These are phyloP conservation scores for Sepiola atlantica DNA, from an alignment of 2,888 invertebrate genomes.

Conservation along the genomic window DNA sequence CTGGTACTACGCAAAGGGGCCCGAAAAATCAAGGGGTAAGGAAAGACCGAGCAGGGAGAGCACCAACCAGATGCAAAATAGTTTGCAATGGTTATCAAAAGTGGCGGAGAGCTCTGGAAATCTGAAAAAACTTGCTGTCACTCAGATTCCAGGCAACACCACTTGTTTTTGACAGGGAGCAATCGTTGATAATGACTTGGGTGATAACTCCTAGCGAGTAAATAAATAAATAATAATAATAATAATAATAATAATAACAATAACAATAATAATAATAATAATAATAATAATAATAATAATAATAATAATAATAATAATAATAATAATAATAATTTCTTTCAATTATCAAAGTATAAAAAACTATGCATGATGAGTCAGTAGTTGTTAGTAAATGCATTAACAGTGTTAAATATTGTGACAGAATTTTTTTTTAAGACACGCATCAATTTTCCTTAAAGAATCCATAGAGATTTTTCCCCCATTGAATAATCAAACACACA, in stretches of 20 bases:
- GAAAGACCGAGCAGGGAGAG: too few species aligned
- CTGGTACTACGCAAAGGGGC: too few species aligned
- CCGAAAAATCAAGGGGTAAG: too few species aligned
- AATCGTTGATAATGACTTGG: background rate
- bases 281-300: background rate
- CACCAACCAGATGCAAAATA: too few species aligned
- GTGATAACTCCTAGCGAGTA: background rate
- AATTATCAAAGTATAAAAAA: background rate
- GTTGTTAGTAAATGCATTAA: constrained; percentile 14
- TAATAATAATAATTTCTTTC: background rate
- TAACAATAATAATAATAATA: background rate
- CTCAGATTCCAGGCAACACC: background rate
- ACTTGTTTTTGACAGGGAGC: background rate
- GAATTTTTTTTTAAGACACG: background rate
- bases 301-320: background rate
- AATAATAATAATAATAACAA: background rate
- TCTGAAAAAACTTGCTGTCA: too few species aligned
- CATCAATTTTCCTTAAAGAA: constrained; percentile 6
- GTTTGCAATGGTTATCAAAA: too few species aligned
- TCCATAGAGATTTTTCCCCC: background rate
- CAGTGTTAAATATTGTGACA: background rate
- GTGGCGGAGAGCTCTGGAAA: too few species aligned
- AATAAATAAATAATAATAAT: background rate
- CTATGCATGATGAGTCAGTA: background rate
- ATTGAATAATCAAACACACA: constrained; percentile 4